Percentiles rank a stretch among this genome's conserved stretches.
phyloP scores from a whole-genome alignment of 2,113 vertebrate genomes.

The Pampusana beccarii region DNA sequence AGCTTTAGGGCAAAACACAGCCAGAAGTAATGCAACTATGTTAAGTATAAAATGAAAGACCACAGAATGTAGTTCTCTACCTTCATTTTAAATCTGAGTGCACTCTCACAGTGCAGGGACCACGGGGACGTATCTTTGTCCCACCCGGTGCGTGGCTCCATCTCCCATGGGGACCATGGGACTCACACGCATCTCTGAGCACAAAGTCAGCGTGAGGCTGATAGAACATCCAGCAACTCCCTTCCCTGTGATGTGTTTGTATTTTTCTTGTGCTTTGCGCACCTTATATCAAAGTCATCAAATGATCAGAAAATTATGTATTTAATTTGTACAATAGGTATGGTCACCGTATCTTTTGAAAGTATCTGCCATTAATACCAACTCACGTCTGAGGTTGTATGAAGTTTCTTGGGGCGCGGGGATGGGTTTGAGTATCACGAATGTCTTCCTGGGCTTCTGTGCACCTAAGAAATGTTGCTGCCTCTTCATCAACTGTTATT shows the following conservation, averaged over 20 bases:
- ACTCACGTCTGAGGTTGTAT: not conserved
- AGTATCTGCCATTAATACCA: not conserved
- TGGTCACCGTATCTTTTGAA: not conserved
- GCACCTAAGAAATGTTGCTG: too few relatives aligned
- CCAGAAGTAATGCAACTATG: too few relatives aligned
- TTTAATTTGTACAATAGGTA: too few relatives aligned
- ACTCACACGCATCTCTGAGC: not conserved
- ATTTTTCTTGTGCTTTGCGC: not conserved
- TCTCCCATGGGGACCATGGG: not conserved
- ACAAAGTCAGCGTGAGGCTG: too few relatives aligned
- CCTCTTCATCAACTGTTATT: not conserved
- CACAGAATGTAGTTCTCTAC: too few relatives aligned
- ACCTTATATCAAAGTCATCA: accelerated
- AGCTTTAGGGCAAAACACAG: not conserved
- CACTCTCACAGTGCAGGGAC: too few relatives aligned
- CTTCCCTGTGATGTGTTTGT: accelerated
- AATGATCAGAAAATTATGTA: not conserved
- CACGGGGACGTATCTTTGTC: too few relatives aligned
- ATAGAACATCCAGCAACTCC: not conserved
- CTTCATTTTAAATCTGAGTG: too few relatives aligned
- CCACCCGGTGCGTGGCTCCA: too few relatives aligned
- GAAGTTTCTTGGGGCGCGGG: not conserved
- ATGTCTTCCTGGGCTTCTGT: not conserved
- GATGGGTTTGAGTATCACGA: accelerated
- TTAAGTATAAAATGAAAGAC: not conserved